Evolutionary conservation across 2,797 vertebrate species (phyloP).

Genomic region (Gallinago stenura): DNA sequence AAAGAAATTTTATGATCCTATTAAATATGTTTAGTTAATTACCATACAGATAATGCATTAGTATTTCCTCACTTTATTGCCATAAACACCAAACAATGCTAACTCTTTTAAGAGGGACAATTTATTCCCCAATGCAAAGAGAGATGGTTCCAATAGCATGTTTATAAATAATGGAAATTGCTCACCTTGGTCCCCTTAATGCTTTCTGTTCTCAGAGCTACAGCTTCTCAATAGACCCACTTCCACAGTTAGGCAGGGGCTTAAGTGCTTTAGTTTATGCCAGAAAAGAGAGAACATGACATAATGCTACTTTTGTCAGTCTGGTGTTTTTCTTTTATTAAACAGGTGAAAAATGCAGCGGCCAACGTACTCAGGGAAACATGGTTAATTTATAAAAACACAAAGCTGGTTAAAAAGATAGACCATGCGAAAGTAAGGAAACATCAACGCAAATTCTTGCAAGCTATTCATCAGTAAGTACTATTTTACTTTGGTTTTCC

Average conservation of each 20-base stretch:
- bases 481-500: constrained; percentile 37
- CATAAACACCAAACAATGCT: neutral
- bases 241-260: neutral
- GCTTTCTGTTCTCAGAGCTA: neutral
- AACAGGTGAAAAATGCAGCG: constrained; percentile 99
- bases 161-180: neutral
- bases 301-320: constrained; percentile 18
- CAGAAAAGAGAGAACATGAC: neutral
- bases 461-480: constrained; percentile 99
- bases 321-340: constrained; percentile 63
- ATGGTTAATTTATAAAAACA: constrained; percentile 99
- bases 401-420: constrained; percentile 99
- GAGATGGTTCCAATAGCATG: neutral
- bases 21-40: neutral
- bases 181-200: neutral
- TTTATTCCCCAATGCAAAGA: neutral
- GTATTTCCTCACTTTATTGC: neutral
- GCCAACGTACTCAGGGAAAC: constrained; percentile 99
- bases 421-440: constrained; percentile 99
- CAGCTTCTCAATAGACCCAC: neutral
- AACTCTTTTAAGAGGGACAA: neutral
- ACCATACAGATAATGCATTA: neutral
- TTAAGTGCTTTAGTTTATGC: neutral
- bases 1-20: neutral
- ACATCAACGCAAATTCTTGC: constrained; percentile 99